Evolutionary conservation across 2,888 invertebrate genomes (phyloP), one percentile per base, ranked within the genome.

Genomic region (Lepidochrysops patricia): DNA sequence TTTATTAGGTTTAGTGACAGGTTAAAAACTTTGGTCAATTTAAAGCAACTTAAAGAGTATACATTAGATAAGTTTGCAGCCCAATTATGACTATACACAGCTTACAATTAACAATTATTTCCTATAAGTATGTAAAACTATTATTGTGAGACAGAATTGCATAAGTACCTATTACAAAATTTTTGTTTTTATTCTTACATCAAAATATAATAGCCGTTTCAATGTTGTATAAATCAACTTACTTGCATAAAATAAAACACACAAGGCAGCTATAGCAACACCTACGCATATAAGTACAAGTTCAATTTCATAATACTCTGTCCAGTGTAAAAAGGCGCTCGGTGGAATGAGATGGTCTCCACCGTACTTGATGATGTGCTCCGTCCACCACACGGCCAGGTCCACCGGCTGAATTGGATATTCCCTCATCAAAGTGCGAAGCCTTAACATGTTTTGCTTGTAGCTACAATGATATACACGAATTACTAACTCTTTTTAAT

Each of bases 381-480:
- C 76, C 2, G 69, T 71, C 76, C 75, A 77, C 77, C 76, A 76
- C 2, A 77, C 71, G 0, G 74, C 72, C 0, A 69, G 66, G 6
- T 78, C 70, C 6, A 76, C 26, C 0, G 76, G 67, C 0, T 29
- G 61, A 15, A 65, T 64, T 0, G 69, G 70, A 57, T 71, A 67
- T 15, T 76, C 74, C 0, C 25, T 43, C 68, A 72, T 68, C 5
- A 72, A 4, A 0, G 57, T 25, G 0, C 68, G 60, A 3, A 75
- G 61, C 19, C 62, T 69, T 0, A 57, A 23, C 0, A 72, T 64
- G 37, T 74, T 74, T 0, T 61, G 23, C 6, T 68, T 68, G 56
- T 70, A 76, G 3, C 73, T 71, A 63, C 12, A 66, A 23, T 4
- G 7, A 23, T 23, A 25, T 48, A 48, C 23, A 48, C 2, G 0